These are phyloP conservation scores for Dysmachus trigonus DNA, from an alignment of 2,888 invertebrate genomes.

Conservation along the genomic window DNA sequence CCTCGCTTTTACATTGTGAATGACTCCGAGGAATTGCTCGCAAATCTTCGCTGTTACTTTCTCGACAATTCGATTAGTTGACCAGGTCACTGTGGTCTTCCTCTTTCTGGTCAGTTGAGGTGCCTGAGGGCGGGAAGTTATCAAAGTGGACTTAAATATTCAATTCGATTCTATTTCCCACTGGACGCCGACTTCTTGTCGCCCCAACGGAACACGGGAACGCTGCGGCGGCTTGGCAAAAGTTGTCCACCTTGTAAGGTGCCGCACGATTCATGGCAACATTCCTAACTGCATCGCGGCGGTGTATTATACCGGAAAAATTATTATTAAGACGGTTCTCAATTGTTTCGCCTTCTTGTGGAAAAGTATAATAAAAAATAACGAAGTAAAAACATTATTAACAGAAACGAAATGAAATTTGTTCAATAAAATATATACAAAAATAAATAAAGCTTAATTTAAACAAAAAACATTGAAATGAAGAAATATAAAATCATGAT, in stretches of 20 bases:
- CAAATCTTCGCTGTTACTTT: background rate
- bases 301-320: background rate
- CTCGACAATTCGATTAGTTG: background rate
- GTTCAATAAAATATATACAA: too few relatives aligned
- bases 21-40: too few relatives aligned
- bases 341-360: background rate
- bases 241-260: constrained; percentile 29
- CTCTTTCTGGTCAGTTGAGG: background rate
- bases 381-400: too few relatives aligned
- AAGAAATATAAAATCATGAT: too few relatives aligned
- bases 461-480: too few relatives aligned
- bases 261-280: background rate
- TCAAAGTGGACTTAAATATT: background rate
- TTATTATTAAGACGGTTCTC: background rate
- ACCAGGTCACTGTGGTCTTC: background rate
- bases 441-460: too few relatives aligned
- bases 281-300: background rate
- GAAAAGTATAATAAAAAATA: background rate
- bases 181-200: background rate
- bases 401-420: too few relatives aligned
- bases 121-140: background rate
- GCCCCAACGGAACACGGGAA: background rate
- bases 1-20: background rate
- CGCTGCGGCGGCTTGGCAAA: background rate
- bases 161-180: background rate